Conservation (phyloP, 2,113 vertebrate species). For the Thoracochromis brauschi region DNA sequence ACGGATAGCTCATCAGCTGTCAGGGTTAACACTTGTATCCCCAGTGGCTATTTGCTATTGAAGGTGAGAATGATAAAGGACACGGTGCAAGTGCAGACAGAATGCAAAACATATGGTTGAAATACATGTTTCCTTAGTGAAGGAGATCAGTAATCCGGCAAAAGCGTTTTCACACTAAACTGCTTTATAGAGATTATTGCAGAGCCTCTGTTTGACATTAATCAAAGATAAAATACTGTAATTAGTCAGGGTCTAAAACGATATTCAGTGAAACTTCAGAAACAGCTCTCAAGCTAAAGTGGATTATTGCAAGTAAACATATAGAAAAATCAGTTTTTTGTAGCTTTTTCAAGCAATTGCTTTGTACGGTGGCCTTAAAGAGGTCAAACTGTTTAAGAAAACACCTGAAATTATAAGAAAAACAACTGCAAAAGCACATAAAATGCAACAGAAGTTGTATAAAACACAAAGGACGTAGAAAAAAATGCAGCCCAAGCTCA, state of each 20-base stretch:
- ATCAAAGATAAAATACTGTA: accelerated
- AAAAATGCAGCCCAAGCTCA: not conserved
- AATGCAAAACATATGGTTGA: not conserved
- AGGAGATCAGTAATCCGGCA: not conserved
- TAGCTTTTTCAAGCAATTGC: not conserved
- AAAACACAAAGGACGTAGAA: not conserved
- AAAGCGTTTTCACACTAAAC: not conserved
- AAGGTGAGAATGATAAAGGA: conserved; percentile 25
- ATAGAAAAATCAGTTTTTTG: not conserved
- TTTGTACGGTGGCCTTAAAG: not conserved
- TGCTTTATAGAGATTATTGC: not conserved
- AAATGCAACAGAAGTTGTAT: not conserved
- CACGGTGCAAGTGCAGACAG: not conserved
- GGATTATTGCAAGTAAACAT: not conserved
- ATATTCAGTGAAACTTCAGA: not conserved
- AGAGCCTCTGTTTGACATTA: not conserved
- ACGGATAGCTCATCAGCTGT: conserved; percentile 34
- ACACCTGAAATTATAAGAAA: not conserved
- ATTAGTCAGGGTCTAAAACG: not conserved
- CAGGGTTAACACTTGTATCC: not conserved
- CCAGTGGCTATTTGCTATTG: not conserved
- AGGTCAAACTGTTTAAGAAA: not conserved
- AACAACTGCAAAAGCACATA: not conserved
- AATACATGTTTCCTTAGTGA: not conserved
- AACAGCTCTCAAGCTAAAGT: not conserved